Conservation (phyloP, 2,797 vertebrate genomes). For the Neoniphon sammara region DNA sequence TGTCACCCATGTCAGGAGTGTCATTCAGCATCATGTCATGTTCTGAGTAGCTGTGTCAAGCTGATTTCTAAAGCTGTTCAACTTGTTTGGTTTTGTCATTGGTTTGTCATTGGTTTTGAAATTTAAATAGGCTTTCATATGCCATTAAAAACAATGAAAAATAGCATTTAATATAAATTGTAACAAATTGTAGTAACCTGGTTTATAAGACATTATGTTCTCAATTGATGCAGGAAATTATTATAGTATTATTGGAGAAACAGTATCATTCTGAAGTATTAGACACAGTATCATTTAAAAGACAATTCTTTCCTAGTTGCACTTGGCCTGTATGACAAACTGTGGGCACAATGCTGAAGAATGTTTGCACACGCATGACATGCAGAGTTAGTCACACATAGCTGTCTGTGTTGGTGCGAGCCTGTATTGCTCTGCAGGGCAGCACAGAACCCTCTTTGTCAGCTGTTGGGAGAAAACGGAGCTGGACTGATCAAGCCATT, state of each 20-base stretch:
- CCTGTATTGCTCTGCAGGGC: conserved; percentile 20
- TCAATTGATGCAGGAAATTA: not conserved
- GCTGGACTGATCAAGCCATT: conserved; percentile 46
- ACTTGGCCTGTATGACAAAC: not conserved
- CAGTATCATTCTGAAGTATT: not conserved
- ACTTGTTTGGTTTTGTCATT: too few species aligned
- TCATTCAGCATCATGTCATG: too few species aligned
- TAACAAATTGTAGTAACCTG: too few species aligned
- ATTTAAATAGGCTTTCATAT: too few species aligned
- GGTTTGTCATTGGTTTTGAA: too few species aligned
- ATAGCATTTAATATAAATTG: too few species aligned
- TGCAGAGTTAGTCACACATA: not conserved
- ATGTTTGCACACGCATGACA: conserved; percentile 16
- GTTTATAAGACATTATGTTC: not conserved
- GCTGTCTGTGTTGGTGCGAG: conserved; percentile 16
- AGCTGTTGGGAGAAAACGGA: conserved; percentile 43
- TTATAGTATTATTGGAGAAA: too few species aligned
- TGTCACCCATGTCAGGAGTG: too few species aligned
- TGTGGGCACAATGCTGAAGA: not conserved
- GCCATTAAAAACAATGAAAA: too few species aligned
- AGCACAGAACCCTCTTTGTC: conserved; percentile 65
- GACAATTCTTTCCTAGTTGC: not conserved
- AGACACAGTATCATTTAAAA: not conserved
- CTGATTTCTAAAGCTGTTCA: too few species aligned
- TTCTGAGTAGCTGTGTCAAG: too few species aligned